Evolutionary conservation across 2,888 invertebrate species (phyloP).

Genomic region (Cheiracanthium punctorium): DNA sequence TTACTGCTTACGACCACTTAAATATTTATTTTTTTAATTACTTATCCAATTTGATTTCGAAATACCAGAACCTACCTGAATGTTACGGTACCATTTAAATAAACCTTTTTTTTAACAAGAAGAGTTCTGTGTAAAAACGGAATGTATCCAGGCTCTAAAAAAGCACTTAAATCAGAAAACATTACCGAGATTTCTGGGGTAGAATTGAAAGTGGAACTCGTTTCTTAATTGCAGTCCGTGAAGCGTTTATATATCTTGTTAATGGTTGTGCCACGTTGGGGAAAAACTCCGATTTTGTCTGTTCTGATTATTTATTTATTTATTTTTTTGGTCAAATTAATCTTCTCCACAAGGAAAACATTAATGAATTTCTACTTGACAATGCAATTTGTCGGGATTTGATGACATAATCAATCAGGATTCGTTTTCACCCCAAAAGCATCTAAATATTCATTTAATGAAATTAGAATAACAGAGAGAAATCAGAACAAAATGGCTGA

Average conservation of each 20-base stretch:
- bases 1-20: no score
- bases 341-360: conserved; percentile 45
- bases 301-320: no score
- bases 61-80: not conserved
- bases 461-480: no score
- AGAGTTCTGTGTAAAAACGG: not conserved
- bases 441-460: no score
- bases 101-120: not conserved
- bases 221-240: conserved; percentile 53
- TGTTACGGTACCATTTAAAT: not conserved
- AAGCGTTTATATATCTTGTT: conserved; percentile 39
- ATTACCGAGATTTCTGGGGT: not conserved
- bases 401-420: conserved; percentile 62
- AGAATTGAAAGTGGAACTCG: conserved; percentile 7
- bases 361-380: conserved; percentile 59
- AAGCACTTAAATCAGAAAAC: not conserved
- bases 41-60: no score
- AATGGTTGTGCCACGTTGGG: conserved; percentile 25
- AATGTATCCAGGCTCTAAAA: not conserved
- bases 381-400: conserved; percentile 48
- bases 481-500: no score
- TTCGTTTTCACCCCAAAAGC: no score
- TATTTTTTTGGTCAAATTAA: conserved; percentile 58
- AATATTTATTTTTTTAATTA: no score
- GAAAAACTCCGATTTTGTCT: conserved; percentile 31